Evolutionary conservation across 2,797 vertebrate species (phyloP).

Genomic region (Chaetodon trifasciatus): DNA sequence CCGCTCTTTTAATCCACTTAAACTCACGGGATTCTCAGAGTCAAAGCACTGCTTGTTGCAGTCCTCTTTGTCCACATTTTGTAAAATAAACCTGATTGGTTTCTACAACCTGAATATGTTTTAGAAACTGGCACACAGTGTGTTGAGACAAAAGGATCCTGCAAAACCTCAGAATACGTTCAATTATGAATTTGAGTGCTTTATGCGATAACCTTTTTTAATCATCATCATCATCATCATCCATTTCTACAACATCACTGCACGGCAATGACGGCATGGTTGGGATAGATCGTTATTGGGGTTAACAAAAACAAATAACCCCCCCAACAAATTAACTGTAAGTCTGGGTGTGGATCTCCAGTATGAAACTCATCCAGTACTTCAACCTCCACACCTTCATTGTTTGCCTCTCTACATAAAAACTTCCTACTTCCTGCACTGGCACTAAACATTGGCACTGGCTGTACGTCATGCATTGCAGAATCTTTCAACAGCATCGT

Average conservation of each 20-base stretch:
- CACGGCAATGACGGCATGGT: no score
- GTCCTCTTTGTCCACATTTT: neutral
- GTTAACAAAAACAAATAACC: neutral
- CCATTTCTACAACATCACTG: neutral
- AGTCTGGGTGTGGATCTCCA: neutral
- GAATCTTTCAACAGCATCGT: neutral
- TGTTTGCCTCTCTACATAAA: neutral
- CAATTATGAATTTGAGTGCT: neutral
- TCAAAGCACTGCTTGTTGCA: neutral
- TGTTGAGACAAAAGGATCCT: neutral
- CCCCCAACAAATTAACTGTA: neutral
- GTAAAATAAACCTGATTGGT: neutral
- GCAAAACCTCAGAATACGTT: neutral
- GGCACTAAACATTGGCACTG: neutral
- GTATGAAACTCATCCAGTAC: neutral
- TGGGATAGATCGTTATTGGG: neutral
- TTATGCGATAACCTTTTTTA: neutral
- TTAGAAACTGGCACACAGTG: neutral
- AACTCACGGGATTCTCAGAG: neutral
- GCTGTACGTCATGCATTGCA: neutral
- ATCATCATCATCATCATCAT: neutral
- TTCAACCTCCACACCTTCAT: neutral
- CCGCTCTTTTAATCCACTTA: neutral
- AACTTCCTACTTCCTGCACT: constrained; percentile 11
- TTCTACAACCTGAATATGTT: neutral